These are phyloP conservation scores for Lethocerus indicus DNA, from an alignment of 1,140 invertebrate species.

Conservation along the genomic window DNA sequence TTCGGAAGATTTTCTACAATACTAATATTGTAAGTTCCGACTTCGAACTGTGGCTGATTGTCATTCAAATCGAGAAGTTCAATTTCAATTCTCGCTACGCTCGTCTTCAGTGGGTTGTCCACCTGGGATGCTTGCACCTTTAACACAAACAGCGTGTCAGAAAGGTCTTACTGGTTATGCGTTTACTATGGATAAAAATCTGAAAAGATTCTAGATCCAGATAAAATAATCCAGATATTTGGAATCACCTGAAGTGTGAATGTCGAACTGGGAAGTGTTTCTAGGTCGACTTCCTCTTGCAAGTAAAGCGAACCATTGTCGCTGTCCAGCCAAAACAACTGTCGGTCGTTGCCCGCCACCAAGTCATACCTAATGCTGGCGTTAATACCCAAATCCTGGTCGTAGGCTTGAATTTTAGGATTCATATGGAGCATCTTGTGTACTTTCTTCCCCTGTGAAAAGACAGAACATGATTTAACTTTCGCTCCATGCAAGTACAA, in stretches of 20 bases:
- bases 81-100: constrained; percentile 53
- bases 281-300: constrained; percentile 60
- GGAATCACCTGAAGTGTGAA: constrained; percentile 42
- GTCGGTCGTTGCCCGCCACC: constrained; percentile 52
- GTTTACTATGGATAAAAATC: too few species aligned
- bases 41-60: constrained; percentile 69
- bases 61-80: constrained; percentile 69
- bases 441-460: constrained; percentile 39
- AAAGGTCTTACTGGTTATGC: too few species aligned
- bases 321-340: constrained; percentile 50
- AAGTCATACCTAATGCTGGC: constrained; percentile 52
- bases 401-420: constrained; percentile 52
- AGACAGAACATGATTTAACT: too few species aligned
- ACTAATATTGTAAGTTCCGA: constrained; percentile 76
- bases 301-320: constrained; percentile 57
- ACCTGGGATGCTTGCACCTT: constrained; percentile 52
- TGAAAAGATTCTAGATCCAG: too few species aligned
- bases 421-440: constrained; percentile 46
- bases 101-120: constrained; percentile 58
- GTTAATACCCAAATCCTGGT: constrained; percentile 53
- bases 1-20: constrained; percentile 81
- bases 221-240: neutral
- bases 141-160: too few species aligned
- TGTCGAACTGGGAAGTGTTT: constrained; percentile 49
- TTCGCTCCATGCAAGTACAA: too few species aligned